Evolutionary conservation across 2,888 invertebrate genomes (phyloP).

Genomic region (Tetrapedia diversipes): DNA sequence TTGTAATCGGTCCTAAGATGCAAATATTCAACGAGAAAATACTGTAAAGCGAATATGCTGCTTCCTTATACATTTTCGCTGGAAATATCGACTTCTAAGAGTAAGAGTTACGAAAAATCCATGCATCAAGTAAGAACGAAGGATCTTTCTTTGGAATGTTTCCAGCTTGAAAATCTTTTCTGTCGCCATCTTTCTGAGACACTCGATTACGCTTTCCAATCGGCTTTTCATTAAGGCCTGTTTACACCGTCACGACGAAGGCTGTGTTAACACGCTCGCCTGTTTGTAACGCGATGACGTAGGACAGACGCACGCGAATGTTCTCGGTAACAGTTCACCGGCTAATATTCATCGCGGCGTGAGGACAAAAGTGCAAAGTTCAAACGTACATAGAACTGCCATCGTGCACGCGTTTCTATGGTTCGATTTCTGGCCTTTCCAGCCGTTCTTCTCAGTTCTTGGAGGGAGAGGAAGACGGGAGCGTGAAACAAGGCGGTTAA

Average conservation of each 20-base stretch:
- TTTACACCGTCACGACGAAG: slow-evolving; percentile 38
- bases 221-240: slow-evolving; percentile 42
- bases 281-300: slow-evolving; percentile 45
- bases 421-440: neutral
- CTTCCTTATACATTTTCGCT: too few relatives aligned
- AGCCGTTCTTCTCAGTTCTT: neutral
- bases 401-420: neutral
- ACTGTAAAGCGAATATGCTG: too few relatives aligned
- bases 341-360: slow-evolving; percentile 32
- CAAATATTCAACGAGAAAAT: too few relatives aligned
- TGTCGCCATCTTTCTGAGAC: neutral
- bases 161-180: too few relatives aligned
- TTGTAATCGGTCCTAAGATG: too few relatives aligned
- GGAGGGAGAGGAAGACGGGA: too few relatives aligned
- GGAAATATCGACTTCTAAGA: too few relatives aligned
- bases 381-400: too few relatives aligned
- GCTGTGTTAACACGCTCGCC: slow-evolving; percentile 7
- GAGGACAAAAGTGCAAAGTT: slow-evolving; percentile 46
- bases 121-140: too few relatives aligned
- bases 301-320: slow-evolving; percentile 32
- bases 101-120: too few relatives aligned
- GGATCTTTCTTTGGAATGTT: too few relatives aligned
- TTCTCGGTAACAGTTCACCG: slow-evolving; percentile 20
- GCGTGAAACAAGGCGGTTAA: too few relatives aligned
- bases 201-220: neutral